phyloP scores from a whole-genome alignment of 2,888 invertebrate species.

The Pycnomerus fuliginosus region DNA sequence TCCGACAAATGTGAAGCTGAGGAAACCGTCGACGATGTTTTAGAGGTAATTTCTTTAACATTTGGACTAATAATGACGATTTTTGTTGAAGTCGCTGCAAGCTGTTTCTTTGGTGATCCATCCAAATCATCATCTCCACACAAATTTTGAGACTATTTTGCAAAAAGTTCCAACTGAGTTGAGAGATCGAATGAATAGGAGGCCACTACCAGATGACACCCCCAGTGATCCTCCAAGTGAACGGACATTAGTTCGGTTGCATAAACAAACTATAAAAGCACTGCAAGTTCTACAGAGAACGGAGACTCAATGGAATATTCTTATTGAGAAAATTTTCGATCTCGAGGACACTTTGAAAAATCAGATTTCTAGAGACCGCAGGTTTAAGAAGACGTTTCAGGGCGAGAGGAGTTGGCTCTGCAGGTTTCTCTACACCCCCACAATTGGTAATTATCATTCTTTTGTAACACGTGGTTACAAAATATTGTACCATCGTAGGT shows the following conservation, averaged over 20 bases:
- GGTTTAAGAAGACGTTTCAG: constrained; percentile 71
- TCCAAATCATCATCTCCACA: constrained; percentile 71
- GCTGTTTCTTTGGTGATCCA: constrained; percentile 76
- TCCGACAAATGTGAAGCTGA: constrained; percentile 97
- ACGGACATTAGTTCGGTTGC: constrained; percentile 84
- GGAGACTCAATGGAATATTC: constrained; percentile 89
- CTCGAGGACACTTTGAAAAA: constrained; percentile 88
- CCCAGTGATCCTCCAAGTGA: constrained; percentile 72
- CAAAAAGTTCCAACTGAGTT: constrained; percentile 82
- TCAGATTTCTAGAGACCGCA: constrained; percentile 60
- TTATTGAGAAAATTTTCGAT: constrained; percentile 76
- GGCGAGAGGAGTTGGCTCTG: constrained; percentile 60
- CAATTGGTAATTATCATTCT: constrained; percentile 56
- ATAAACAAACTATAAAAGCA: constrained; percentile 84
- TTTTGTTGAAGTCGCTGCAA: constrained; percentile 70
- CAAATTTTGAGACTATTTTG: constrained; percentile 84
- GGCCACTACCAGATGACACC: constrained; percentile 59
- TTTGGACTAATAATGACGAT: constrained; percentile 3
- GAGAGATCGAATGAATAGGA: constrained; percentile 70
- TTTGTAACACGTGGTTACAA: neutral
- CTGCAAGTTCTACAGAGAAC: constrained; percentile 90
- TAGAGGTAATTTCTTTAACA: constrained; percentile 69
- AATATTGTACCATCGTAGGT: neutral
- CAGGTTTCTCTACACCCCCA: constrained; percentile 63
- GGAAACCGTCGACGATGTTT: constrained; percentile 91